phyloP scores from a whole-genome alignment of 2,888 invertebrate species.

The Imbricaverruca yamaguchii region DNA sequence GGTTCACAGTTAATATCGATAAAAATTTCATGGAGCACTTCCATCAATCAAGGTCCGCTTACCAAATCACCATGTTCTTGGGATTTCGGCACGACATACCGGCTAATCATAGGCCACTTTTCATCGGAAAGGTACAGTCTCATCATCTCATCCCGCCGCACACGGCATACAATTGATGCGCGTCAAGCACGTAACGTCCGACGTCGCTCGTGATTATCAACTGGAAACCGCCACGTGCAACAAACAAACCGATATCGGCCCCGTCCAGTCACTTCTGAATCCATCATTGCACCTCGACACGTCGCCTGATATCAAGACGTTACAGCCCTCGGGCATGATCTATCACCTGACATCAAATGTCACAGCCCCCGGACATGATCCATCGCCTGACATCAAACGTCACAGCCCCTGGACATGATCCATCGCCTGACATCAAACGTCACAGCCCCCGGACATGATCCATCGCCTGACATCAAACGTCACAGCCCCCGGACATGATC shows the following conservation, averaged over 20 bases:
- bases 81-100: neutral
- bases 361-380: no score
- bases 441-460: no score
- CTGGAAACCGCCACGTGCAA: neutral
- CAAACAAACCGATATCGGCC: neutral
- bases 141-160: neutral
- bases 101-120: neutral
- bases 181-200: neutral
- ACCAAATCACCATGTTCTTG: neutral
- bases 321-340: no score
- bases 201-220: no score
- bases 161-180: neutral
- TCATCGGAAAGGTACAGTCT: neutral
- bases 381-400: no score
- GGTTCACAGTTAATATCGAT: neutral
- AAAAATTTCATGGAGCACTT: neutral
- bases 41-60: constrained; percentile 6
- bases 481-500: no score
- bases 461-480: no score
- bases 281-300: no score
- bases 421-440: no score
- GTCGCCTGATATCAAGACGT: neutral
- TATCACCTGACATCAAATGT: no score
- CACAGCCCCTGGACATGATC: no score
- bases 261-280: no score